Evolutionary conservation across 2,113 vertebrate species (phyloP), one percentile per base, ranked within the genome.

Genomic region (Beaufortia kweichowensis): DNA sequence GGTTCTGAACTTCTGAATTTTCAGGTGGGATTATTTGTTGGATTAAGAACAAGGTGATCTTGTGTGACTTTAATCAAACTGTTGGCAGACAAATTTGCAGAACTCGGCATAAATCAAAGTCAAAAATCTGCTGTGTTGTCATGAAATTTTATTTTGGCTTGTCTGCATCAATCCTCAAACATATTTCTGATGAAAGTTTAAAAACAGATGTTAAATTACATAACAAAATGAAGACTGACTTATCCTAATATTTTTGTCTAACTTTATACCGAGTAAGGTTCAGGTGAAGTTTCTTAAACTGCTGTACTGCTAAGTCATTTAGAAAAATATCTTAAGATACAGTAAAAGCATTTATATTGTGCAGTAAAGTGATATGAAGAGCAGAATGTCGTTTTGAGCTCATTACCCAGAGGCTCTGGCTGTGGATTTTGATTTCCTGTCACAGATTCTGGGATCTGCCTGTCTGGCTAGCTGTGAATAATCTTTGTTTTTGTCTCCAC

Each of bases 361-460:
- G 10, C 43, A 63, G 26, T 33, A 56, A 46, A 9, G 46, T n/a
- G 48, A 76, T 77, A 66, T 66, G 5, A 43, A 72, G 76, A 43
- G 26, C 50, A 31, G n/a, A 73, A 35, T 23, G 15, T 69, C 72
- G 70, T 39, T 67, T 53, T 77, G 23, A 31, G 61, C 68, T 66
- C 39, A 59, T 77, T 50, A 67, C 21, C 69, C 50, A 41, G 48
- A 46, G 77, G 77, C 77, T 24, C 39, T 79, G 43, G 53, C 60
- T 63, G 41, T 29, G 35, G 24, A 68, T 43, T 75, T 75, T 78
- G 46, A 77, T 71, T 78, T 81, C 80, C 80, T 68, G 76, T 64
- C 56, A 63, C 57, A 48, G 64, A 31, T 65, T 69, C 7, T 64
- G 15, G 75, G 65, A 77, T 71, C 66, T 63, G 66, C 59, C 50